A percentile compares a stretch with the other conserved stretches of the same genome.
Conservation (phyloP, 1,140 invertebrate species). For the Drosophila orena region DNA sequence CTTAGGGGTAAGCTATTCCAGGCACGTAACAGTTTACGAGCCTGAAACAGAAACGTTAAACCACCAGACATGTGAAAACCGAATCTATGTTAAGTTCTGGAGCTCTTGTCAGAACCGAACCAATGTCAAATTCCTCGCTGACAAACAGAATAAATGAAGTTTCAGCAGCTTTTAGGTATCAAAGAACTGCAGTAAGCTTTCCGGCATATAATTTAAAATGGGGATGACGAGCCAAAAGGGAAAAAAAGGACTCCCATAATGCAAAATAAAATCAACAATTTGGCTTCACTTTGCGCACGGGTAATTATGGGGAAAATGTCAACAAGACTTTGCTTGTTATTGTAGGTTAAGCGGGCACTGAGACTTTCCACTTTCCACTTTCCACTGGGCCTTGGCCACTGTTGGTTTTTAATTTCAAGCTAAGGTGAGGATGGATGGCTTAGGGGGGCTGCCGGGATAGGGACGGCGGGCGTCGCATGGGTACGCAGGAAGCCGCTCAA, state of each 20-base stretch:
- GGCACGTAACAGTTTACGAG: constrained; percentile 37
- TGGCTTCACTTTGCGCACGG: constrained; percentile 77
- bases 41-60: not conserved
- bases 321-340: constrained; percentile 76
- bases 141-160: constrained; percentile 40
- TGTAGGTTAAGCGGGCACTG: constrained; percentile 76
- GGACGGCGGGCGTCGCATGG: not conserved
- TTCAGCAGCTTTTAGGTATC: constrained; percentile 33
- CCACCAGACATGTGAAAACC: not conserved
- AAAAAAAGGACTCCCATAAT: constrained; percentile 51
- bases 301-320: constrained; percentile 81
- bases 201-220: constrained; percentile 32
- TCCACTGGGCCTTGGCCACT: constrained; percentile 69
- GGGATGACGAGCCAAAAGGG: constrained; percentile 16
- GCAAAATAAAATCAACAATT: constrained; percentile 82
- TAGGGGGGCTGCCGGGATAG: not conserved
- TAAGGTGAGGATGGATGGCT: constrained; percentile 21
- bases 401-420: constrained; percentile 82
- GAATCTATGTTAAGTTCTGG: not conserved
- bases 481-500: constrained; percentile 52
- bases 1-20: constrained; percentile 46
- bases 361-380: constrained; percentile 50
- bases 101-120: not conserved
- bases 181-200: constrained; percentile 31
- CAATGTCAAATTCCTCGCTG: constrained; percentile 5